These are phyloP conservation scores for Archivesica marissinica DNA, from an alignment of 1,140 invertebrate genomes.

Conservation along the genomic window DNA sequence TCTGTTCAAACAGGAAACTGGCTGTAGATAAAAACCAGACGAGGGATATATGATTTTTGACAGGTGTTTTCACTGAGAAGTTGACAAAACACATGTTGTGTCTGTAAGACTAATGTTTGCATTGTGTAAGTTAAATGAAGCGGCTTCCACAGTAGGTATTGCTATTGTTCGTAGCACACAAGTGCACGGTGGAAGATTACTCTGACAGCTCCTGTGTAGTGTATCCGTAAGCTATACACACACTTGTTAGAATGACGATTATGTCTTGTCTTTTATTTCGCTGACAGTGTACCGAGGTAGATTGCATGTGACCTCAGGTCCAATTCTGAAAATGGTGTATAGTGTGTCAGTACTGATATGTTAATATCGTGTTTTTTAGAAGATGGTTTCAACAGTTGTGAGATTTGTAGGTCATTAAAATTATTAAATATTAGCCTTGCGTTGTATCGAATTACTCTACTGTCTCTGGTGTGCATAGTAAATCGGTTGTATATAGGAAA, in stretches of 20 bases:
- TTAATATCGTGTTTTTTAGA: too few relatives aligned
- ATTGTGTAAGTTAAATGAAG: constrained; percentile 2
- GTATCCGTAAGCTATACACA: neutral
- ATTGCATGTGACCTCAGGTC: too few relatives aligned
- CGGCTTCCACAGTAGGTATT: neutral
- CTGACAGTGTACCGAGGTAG: neutral
- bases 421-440: too few relatives aligned
- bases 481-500: too few relatives aligned
- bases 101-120: neutral
- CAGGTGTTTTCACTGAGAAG: constrained; percentile 29
- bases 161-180: neutral
- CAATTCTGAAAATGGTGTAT: too few relatives aligned
- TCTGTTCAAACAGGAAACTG: constrained; percentile 22
- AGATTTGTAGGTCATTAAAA: too few relatives aligned
- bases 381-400: too few relatives aligned
- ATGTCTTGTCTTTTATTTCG: neutral
- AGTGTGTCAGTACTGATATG: too few relatives aligned
- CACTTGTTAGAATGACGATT: neutral
- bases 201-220: neutral
- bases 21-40: neutral
- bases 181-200: neutral
- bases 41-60: constrained; percentile 20
- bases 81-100: constrained; percentile 32
- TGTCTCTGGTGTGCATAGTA: too few relatives aligned
- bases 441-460: too few relatives aligned